Conservation (phyloP, 1,140 invertebrate species). For the Penaeus vannamei region DNA sequence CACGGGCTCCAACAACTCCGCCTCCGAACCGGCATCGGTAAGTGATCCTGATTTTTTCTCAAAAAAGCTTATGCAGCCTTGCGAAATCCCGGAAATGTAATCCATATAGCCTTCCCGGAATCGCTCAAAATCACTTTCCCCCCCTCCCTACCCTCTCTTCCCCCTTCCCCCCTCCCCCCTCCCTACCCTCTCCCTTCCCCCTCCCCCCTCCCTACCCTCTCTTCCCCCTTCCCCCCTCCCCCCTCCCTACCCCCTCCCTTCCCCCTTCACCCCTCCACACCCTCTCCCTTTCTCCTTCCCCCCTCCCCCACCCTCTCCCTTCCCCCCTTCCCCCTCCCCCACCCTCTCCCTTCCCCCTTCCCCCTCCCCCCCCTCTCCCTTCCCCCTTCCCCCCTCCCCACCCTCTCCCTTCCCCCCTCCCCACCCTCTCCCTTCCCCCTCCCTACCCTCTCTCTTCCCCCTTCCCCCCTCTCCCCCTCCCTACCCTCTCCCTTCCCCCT, state of each 20-base stretch:
- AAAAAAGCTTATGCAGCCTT: background rate
- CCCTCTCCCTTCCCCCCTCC: background rate
- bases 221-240: background rate
- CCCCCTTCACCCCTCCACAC: background rate
- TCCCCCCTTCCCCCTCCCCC: background rate
- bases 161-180: background rate
- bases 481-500: background rate
- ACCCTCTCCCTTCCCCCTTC: background rate
- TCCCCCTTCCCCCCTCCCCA: no score
- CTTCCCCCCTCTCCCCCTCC: background rate
- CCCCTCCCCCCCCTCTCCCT: no score
- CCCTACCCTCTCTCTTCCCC: background rate
- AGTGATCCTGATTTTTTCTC: background rate
- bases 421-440: background rate
- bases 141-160: background rate
- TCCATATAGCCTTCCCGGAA: no score
- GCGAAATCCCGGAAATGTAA: background rate
- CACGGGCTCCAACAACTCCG: slow-evolving; percentile 39
- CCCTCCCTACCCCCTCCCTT: background rate
- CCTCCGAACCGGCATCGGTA: slow-evolving; percentile 58
- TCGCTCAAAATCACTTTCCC: no score
- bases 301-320: background rate
- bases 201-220: no score
- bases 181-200: background rate
- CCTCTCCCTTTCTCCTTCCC: no score